These are phyloP conservation scores for Helogale parvula DNA, from an alignment of 2,113 vertebrate species.

Conservation along the genomic window DNA sequence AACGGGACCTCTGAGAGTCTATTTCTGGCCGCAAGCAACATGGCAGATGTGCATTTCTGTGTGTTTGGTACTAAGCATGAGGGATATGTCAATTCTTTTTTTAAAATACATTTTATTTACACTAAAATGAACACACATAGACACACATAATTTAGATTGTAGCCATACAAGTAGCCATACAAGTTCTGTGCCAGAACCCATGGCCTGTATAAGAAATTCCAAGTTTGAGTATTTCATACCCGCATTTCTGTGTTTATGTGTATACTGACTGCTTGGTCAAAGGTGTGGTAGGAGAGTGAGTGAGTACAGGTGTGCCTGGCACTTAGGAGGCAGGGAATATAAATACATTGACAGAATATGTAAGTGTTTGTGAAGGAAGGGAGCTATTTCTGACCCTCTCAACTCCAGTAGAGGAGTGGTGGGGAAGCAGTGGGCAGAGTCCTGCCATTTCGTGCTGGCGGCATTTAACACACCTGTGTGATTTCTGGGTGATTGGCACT, in stretches of 20 bases:
- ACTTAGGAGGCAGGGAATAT: neutral
- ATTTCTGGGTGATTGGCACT: slow-evolving; percentile 49
- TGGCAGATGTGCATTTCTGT: slow-evolving; percentile 22
- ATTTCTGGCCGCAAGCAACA: neutral
- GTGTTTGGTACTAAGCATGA: neutral
- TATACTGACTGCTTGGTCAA: neutral
- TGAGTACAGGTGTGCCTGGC: neutral
- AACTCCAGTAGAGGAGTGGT: slow-evolving; percentile 57
- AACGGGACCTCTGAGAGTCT: slow-evolving; percentile 28
- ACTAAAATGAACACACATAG: neutral
- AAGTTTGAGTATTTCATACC: neutral
- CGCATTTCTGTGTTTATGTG: neutral
- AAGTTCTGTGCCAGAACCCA: slow-evolving; percentile 18
- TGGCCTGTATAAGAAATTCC: neutral
- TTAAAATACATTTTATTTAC: slow-evolving; percentile 9
- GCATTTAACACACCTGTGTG: slow-evolving; percentile 48
- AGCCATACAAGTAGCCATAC: neutral
- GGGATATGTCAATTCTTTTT: neutral
- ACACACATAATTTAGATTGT: neutral
- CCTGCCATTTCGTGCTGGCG: slow-evolving; percentile 65
- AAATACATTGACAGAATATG: slow-evolving; percentile 3
- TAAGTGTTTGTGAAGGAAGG: slow-evolving; percentile 44
- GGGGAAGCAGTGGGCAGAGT: slow-evolving; percentile 62
- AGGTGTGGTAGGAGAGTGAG: neutral
- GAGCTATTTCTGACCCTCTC: slow-evolving; percentile 49